Evolutionary conservation across 1,140 invertebrate species (phyloP).

Genomic region (Drosophila sucinea): DNA sequence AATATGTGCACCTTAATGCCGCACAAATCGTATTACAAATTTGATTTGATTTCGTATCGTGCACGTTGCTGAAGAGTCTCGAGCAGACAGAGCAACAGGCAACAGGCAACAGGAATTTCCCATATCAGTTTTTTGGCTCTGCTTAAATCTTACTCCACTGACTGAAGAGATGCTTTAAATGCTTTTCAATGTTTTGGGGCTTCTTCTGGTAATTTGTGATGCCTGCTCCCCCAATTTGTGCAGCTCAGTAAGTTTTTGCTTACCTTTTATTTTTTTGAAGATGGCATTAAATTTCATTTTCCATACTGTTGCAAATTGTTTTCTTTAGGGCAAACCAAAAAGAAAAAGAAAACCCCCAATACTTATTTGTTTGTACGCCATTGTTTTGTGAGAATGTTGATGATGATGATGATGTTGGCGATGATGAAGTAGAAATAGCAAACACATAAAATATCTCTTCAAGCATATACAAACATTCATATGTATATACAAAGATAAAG

Average conservation of each 20-base stretch:
- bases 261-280: not conserved
- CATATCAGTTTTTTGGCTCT: not conserved
- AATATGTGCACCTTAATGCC: not conserved
- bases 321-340: not conserved
- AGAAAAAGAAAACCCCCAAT: not conserved
- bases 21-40: not conserved
- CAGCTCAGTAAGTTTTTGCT: not conserved
- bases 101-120: not conserved
- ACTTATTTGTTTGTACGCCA: not conserved
- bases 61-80: not conserved
- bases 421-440: not conserved
- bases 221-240: not conserved
- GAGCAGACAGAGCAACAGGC: not conserved
- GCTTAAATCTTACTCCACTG: not conserved
- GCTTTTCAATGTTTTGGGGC: not conserved
- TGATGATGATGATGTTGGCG: not conserved
- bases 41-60: not conserved
- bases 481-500: not conserved
- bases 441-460: not conserved
- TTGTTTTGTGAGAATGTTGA: not conserved
- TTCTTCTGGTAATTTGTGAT: slow-evolving; percentile 1
- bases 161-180: not conserved
- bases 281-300: slow-evolving; percentile 9
- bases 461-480: not conserved
- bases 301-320: slow-evolving; percentile 7